Evolutionary conservation across 2,888 invertebrate genomes (phyloP).

Genomic region (Seladonia tumulorum): DNA sequence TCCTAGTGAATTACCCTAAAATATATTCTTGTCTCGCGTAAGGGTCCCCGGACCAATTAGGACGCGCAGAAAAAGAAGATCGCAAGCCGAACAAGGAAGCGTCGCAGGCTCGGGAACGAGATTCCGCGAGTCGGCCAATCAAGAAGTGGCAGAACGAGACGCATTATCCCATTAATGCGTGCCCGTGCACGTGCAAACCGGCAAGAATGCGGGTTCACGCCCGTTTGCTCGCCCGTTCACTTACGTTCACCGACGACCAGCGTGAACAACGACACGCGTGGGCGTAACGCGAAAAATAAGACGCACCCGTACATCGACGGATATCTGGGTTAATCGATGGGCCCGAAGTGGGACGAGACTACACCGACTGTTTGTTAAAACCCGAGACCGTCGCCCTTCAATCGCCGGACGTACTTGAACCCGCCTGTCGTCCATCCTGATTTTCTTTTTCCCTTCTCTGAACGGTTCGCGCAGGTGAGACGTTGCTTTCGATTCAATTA

Average conservation of each 20-base stretch:
- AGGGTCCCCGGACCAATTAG: background rate
- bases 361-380: slow-evolving; percentile 16
- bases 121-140: slow-evolving; percentile 15
- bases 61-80: background rate
- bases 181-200: slow-evolving; percentile 11
- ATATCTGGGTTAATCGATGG: slow-evolving; percentile 68
- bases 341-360: slow-evolving; percentile 60
- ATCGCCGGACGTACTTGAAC: slow-evolving; percentile 12
- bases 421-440: background rate
- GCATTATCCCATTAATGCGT: slow-evolving; percentile 36
- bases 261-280: slow-evolving; percentile 28
- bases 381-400: slow-evolving; percentile 8
- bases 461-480: background rate
- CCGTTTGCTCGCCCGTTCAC: slow-evolving; percentile 21
- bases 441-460: background rate
- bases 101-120: slow-evolving; percentile 1
- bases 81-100: background rate
- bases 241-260: slow-evolving; percentile 10
- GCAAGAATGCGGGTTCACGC: slow-evolving; percentile 32
- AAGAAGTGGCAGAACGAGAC: slow-evolving; percentile 23
- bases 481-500: background rate
- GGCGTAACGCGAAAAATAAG: slow-evolving; percentile 50
- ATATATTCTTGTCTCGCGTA: too few species aligned
- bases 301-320: slow-evolving; percentile 21
- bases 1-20: background rate